These are phyloP conservation scores for Zeus faber DNA, from an alignment of 2,113 vertebrate genomes.

Conservation along the genomic window DNA sequence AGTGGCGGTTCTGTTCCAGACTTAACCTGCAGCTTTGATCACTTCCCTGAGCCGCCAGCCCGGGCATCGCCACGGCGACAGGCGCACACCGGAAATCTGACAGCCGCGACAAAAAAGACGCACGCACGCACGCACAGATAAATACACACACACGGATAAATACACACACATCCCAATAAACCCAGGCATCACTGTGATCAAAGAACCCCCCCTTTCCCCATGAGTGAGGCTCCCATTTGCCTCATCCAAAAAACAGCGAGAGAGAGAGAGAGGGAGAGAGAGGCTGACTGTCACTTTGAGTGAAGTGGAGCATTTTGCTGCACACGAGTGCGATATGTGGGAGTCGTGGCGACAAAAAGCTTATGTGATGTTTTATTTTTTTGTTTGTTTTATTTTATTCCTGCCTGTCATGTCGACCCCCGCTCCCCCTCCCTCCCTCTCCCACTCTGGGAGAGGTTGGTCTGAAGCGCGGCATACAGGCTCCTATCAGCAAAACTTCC, in stretches of 20 bases:
- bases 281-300: constrained; percentile 41
- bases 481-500: background rate
- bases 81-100: constrained; percentile 67
- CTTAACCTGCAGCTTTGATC: constrained; percentile 81
- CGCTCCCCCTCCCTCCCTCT: background rate
- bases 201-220: constrained; percentile 48
- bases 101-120: constrained; percentile 51
- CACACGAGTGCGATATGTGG: constrained; percentile 32
- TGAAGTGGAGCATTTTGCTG: constrained; percentile 23
- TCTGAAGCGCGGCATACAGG: background rate
- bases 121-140: background rate
- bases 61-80: constrained; percentile 3
- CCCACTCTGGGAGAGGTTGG: background rate
- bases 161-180: constrained; percentile 21
- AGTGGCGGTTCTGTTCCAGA: constrained; percentile 77
- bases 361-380: constrained; percentile 33
- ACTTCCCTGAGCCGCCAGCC: constrained; percentile 67
- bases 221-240: constrained; percentile 39
- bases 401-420: constrained; percentile 9
- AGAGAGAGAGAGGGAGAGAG: constrained; percentile 19
- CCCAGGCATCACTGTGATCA: constrained; percentile 64
- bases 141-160: background rate
- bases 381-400: background rate
- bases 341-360: constrained; percentile 31
- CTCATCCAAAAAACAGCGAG: constrained; percentile 25